Evolutionary conservation across 1,140 invertebrate genomes (phyloP), one percentile per base, ranked within the genome.

Genomic region (Acromyrmex heyeri): DNA sequence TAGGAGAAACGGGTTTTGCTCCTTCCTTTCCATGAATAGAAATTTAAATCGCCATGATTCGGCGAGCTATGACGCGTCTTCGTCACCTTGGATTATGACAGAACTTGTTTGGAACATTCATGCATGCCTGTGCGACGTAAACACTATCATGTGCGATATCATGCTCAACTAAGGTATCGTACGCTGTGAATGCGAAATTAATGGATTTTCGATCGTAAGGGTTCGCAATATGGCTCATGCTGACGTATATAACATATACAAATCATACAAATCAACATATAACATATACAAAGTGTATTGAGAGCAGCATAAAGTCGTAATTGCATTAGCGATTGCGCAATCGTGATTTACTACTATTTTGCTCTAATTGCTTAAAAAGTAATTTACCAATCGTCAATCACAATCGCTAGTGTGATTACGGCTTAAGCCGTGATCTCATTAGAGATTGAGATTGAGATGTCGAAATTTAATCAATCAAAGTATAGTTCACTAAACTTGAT

Each of bases 71-170:
- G 79, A 82, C 79, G 79, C 44, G 24, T 24, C 78, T 16, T 18
- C 62, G 48, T 38, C 48, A 48, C 21, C 16, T 6, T 0, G 12
- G 12, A 82, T 50, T 73, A 57, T 83, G 79, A 83, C 79, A 0
- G 16, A 24, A 24, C 24, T 30, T 0, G 30, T 44, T 81, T 30
- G 55, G 18, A 24, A 83, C 53, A 82, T 24, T 83, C 67, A 61
- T 14, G 67, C 67, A 73, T 83, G 44, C 69, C 38, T 61, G 18
- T 10, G 44, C 55, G 69, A 2, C 38, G 55, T 73, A 83, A 83
- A 83, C 48, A 73, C 14, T 82, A 72, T 82, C 30, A 50, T 16
- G 14, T 50, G 10, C 38, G 78, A 72, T 59, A 73, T 82, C 67
- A 44, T 34, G 65, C 21, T 1, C 62, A 61, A 48, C 62, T 65